Evolutionary conservation across 1,140 invertebrate species (phyloP).

Genomic region (Scaptomyza pallida): DNA sequence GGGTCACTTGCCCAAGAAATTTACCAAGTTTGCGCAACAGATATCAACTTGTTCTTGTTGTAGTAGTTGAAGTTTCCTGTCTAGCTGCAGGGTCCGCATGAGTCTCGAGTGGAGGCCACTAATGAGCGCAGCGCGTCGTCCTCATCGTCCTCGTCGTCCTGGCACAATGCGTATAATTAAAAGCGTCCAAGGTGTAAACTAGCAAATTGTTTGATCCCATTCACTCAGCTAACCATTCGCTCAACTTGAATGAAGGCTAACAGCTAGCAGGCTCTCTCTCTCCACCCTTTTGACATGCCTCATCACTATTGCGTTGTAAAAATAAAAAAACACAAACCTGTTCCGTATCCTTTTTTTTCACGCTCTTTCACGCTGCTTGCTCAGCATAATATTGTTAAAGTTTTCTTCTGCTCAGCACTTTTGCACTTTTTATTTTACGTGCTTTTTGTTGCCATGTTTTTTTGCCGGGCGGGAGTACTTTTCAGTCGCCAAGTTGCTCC

Average conservation of each 20-base stretch:
- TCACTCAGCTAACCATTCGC: conserved; percentile 47
- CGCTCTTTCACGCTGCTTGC: conserved; percentile 46
- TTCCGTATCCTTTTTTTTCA: conserved; percentile 31
- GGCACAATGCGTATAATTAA: conserved; percentile 78
- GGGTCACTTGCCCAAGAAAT: conserved; percentile 71
- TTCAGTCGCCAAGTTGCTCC: conserved; percentile 49
- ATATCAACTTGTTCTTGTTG: conserved; percentile 52
- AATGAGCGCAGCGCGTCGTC: conserved; percentile 50
- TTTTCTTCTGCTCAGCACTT: conserved; percentile 68
- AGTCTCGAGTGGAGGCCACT: conserved; percentile 38
- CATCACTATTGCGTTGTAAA: conserved; percentile 11
- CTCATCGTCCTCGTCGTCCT: conserved; percentile 26
- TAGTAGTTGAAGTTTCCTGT: conserved; percentile 39
- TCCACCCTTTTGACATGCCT: background rate
- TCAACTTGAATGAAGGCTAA: conserved; percentile 25
- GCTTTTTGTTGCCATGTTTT: conserved; percentile 18
- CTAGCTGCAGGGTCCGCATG: conserved; percentile 12
- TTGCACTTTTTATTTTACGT: conserved; percentile 46
- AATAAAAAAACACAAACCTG: background rate
- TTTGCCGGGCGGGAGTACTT: conserved; percentile 49
- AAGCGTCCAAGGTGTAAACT: conserved; percentile 81
- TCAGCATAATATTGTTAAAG: conserved; percentile 76
- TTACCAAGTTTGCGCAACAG: conserved; percentile 60
- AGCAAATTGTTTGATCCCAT: conserved; percentile 82
- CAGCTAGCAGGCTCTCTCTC: conserved; percentile 4